A percentile compares a stretch with the other conserved stretches of the same genome.
These are phyloP conservation scores for Eulemur coronatus DNA, from an alignment of 2,797 vertebrate genomes.

Conservation along the genomic window DNA sequence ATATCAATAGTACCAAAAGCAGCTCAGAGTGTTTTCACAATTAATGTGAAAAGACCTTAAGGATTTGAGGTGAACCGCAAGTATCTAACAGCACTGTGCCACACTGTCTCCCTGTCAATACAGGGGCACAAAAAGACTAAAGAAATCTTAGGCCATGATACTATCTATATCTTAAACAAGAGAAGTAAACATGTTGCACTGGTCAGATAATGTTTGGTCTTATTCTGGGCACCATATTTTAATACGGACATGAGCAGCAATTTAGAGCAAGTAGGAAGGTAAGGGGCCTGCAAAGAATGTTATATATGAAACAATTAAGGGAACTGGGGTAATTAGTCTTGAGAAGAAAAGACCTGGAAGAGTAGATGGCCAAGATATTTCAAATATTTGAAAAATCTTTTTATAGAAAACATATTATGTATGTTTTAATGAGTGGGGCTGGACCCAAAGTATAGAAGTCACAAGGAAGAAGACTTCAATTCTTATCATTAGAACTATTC, in stretches of 20 bases:
- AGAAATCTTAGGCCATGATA: background rate
- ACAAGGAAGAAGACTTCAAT: background rate
- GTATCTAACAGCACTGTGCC: background rate
- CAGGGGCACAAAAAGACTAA: background rate
- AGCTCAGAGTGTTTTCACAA: background rate
- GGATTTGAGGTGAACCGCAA: background rate
- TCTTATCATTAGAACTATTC: background rate
- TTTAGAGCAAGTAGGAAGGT: background rate
- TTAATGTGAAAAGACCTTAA: background rate
- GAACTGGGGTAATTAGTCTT: background rate
- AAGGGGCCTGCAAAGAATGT: background rate
- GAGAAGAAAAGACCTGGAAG: background rate
- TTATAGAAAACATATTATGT: background rate
- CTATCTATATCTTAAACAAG: background rate
- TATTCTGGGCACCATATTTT: background rate
- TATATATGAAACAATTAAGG: background rate
- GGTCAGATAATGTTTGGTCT: background rate
- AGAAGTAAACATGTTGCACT: background rate
- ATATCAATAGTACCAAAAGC: background rate
- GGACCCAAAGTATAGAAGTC: background rate
- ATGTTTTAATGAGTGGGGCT: background rate
- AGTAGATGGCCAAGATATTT: background rate
- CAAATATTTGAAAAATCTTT: slow-evolving; percentile 32
- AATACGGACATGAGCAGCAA: background rate
- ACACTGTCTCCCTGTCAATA: background rate